Evolutionary conservation across 2,888 invertebrate species (phyloP), one percentile per base, ranked within the genome.

Genomic region (Molanna angustata): DNA sequence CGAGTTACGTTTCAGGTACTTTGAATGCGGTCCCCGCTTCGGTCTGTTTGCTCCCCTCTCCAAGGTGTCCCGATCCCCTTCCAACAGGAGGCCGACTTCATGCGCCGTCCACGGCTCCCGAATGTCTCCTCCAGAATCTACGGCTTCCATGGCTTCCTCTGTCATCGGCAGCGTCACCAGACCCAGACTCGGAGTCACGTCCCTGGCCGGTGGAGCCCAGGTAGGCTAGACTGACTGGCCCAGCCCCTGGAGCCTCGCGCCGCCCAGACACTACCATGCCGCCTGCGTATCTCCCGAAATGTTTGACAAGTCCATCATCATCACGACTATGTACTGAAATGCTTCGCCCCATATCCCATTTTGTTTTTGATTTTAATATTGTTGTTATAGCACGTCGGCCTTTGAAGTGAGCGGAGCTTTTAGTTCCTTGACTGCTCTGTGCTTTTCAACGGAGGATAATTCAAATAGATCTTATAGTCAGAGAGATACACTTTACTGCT

Each of bases 31-130:
- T 59, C 87, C 90, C 32, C 87, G 90, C 66, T 90, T 88, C 73
- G 98, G 98, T 1, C 79, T 98, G 56, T 98, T 98, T 74, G 94
- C 95, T 18, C 95, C 96, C 1, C 77, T 89, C 52, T 83, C 88
- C 65, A 97, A 97, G 78, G 91, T 97, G 59, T 86, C 88, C 63
- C 84, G 87, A 58, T 90, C 92, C 39, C 93, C 92, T 21, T 86
- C 88, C 46, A 86, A 80, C 69, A 76, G 83, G 63, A 81, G 81
- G 65, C 82, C 81, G 40, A 79, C 79, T 62, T 74, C 78, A 60
- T 85, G 83, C 70, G 78, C 79, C 56, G 77, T 82, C 58, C 87
- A 83, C 69, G 80, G 73, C 66, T 76, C 79, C 69, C 75, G 82
- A 27, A 74, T 88, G 56, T 88, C 90, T 64, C 95, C 95, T 9